Conservation (phyloP, 2,888 invertebrate genomes). For the Pterostichus niger region DNA sequence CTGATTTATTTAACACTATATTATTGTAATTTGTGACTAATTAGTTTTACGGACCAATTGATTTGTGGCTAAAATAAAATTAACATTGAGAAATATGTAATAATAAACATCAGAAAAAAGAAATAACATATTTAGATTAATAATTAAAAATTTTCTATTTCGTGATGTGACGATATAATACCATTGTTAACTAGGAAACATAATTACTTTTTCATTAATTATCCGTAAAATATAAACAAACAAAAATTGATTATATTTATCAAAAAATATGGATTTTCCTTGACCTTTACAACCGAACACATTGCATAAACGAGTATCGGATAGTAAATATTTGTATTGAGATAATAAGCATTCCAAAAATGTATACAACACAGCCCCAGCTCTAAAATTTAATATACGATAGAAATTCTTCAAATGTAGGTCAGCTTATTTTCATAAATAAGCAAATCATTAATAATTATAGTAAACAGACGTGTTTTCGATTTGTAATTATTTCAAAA, state of each 20-base stretch:
- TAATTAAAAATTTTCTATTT: too few relatives aligned
- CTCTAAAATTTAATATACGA: neutral
- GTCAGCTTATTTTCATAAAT: neutral
- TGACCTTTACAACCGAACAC: constrained; percentile 27
- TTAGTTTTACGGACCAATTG: too few relatives aligned
- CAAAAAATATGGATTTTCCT: constrained; percentile 20
- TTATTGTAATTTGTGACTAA: too few relatives aligned
- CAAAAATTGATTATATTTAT: constrained; percentile 14
- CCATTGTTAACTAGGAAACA: neutral
- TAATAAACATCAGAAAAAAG: too few relatives aligned
- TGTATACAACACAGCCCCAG: neutral
- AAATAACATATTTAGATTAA: too few relatives aligned
- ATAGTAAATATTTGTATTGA: constrained; percentile 12
- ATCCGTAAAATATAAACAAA: constrained; percentile 10
- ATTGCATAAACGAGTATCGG: constrained; percentile 3
- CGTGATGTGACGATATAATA: too few relatives aligned
- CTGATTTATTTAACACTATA: too few relatives aligned
- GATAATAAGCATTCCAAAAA: constrained; percentile 18
- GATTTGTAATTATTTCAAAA: too few relatives aligned
- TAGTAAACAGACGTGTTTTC: too few relatives aligned
- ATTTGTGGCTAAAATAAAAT: too few relatives aligned
- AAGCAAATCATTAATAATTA: too few relatives aligned
- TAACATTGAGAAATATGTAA: too few relatives aligned
- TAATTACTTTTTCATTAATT: constrained; percentile 10
- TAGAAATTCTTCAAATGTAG: neutral